Evolutionary conservation across 1,140 invertebrate genomes (phyloP).

Genomic region (Ips nitidus): DNA sequence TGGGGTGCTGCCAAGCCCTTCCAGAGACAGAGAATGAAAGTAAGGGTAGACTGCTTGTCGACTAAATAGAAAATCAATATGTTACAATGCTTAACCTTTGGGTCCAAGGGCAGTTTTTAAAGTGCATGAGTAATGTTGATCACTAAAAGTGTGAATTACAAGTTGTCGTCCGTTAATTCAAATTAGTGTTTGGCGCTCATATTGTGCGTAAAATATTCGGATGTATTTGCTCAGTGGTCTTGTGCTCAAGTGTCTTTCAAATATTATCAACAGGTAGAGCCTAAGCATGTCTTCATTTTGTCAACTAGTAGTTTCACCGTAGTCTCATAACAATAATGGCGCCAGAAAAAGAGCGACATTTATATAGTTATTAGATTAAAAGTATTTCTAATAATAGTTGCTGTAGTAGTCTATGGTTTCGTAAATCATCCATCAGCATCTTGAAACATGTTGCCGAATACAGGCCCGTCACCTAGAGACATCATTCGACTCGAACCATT

Average conservation of each 20-base stretch:
- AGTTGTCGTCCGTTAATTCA: conserved; percentile 1
- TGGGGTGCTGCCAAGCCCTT: conserved; percentile 15
- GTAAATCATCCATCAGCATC: conserved; percentile 27
- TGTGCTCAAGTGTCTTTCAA: conserved; percentile 27
- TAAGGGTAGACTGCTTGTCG: conserved; percentile 34
- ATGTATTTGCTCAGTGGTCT: conserved; percentile 5
- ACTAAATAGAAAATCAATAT: conserved; percentile 34
- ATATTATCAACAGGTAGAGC: conserved; percentile 36
- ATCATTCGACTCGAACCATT: conserved; percentile 48
- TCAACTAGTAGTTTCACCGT: conserved; percentile 31
- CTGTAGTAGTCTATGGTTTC: conserved; percentile 16
- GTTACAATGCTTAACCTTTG: conserved; percentile 21
- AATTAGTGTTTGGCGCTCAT: conserved; percentile 4
- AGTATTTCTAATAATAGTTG: conserved; percentile 18
- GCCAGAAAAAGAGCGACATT: conserved; percentile 4
- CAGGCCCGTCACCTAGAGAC: conserved; percentile 32
- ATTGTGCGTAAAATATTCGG: conserved; percentile 26
- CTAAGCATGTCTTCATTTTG: conserved; percentile 31
- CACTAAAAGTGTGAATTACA: conserved; percentile 14
- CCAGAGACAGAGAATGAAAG: conserved; percentile 16
- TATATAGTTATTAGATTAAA: conserved; percentile 13
- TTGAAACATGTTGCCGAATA: conserved; percentile 28
- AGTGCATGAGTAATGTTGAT: conserved; percentile 8
- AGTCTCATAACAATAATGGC: conserved; percentile 26
- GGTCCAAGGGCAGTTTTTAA: conserved; percentile 12